Percentiles rank a stretch among this genome's conserved stretches.
phyloP scores from a whole-genome alignment of 2,888 invertebrate species.

The Graphium colonna region DNA sequence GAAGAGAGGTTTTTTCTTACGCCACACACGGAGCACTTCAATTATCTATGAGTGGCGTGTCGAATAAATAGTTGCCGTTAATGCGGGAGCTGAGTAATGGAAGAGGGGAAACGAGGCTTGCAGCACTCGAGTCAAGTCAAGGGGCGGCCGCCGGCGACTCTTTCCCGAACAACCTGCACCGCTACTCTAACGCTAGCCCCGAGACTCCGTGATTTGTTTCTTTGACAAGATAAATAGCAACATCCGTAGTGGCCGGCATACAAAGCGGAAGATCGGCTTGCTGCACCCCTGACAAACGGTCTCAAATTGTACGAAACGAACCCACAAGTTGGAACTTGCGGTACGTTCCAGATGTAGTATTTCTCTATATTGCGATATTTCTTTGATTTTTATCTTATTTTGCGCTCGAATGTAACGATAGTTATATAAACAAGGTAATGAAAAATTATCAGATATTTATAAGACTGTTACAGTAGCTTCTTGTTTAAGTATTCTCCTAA shows the following conservation, averaged over 20 bases:
- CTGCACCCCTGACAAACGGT: neutral
- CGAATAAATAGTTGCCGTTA: conserved; percentile 30
- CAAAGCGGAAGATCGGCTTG: neutral
- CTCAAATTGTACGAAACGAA: conserved; percentile 1
- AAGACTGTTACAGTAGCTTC: no score
- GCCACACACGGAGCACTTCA: conserved; percentile 18
- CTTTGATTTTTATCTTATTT: no score
- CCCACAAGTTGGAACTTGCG: neutral
- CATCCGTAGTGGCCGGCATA: conserved; percentile 24
- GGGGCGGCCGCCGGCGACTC: conserved; percentile 37
- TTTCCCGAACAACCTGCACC: conserved; percentile 43
- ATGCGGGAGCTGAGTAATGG: conserved; percentile 29
- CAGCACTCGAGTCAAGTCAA: conserved; percentile 34
- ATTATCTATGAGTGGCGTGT: conserved; percentile 28
- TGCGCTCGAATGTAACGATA: no score
- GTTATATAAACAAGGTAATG: no score
- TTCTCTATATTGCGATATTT: no score
- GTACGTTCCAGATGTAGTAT: no score
- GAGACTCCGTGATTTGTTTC: conserved; percentile 28
- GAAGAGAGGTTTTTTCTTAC: conserved; percentile 3
- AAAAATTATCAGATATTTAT: no score
- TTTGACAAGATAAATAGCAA: conserved; percentile 32
- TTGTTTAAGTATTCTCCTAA: no score
- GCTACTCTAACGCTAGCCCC: conserved; percentile 42
- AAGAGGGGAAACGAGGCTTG: conserved; percentile 23